Conservation (phyloP, 2,113 vertebrate genomes). For the Holacanthus passer region DNA sequence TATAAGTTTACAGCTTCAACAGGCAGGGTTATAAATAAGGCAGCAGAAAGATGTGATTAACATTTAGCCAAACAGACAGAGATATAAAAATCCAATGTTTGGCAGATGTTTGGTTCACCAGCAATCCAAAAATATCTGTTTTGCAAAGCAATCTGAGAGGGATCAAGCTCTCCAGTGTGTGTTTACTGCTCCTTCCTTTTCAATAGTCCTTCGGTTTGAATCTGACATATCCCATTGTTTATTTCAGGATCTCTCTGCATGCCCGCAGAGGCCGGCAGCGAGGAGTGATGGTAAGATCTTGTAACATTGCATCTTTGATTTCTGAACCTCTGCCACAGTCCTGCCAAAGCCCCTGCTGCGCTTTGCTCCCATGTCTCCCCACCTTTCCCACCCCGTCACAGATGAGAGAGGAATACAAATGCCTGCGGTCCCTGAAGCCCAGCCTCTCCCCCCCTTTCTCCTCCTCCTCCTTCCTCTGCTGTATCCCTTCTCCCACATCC, state of each 20-base stretch:
- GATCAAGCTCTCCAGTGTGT: slow-evolving; percentile 12
- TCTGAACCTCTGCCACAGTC: slow-evolving; percentile 68
- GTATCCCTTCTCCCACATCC: slow-evolving; percentile 42
- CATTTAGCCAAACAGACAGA: neutral
- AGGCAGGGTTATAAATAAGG: neutral
- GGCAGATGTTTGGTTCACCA: slow-evolving; percentile 4
- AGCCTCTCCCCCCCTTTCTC: slow-evolving; percentile 30
- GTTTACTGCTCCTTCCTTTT: slow-evolving; percentile 32
- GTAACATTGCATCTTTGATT: slow-evolving; percentile 70
- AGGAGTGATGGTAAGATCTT: slow-evolving; percentile 59
- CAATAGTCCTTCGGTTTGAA: slow-evolving; percentile 13
- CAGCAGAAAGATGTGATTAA: neutral
- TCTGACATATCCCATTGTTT: slow-evolving; percentile 49
- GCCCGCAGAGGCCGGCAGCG: slow-evolving; percentile 29
- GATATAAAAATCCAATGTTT: slow-evolving; percentile 4
- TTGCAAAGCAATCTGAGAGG: slow-evolving; percentile 15
- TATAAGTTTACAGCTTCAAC: neutral
- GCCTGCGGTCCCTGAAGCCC: slow-evolving; percentile 71
- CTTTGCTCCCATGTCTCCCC: slow-evolving; percentile 53
- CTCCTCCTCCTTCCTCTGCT: slow-evolving; percentile 15
- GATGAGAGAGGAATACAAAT: slow-evolving; percentile 86
- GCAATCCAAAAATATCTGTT: slow-evolving; percentile 23
- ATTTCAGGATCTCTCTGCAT: slow-evolving; percentile 40
- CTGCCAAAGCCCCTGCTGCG: slow-evolving; percentile 56
- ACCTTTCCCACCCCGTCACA: slow-evolving; percentile 68